A percentile compares a stretch with the other conserved stretches of the same genome.
phyloP scores from a whole-genome alignment of 2,797 vertebrate genomes.

The Myotis planiceps region DNA sequence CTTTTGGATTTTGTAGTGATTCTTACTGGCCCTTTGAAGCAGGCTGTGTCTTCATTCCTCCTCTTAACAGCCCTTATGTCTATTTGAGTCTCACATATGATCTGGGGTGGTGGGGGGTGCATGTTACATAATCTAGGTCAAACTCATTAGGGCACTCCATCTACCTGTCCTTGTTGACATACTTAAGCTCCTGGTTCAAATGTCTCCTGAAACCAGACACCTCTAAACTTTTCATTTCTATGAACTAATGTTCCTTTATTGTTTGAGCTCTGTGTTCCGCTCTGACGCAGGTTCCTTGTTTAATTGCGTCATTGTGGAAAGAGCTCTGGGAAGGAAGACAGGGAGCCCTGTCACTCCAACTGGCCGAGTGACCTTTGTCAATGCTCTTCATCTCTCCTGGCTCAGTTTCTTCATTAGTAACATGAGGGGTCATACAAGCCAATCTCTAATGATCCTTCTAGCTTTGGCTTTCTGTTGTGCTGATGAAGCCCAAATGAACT shows the following conservation, averaged over 20 bases:
- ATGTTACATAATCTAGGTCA: neutral
- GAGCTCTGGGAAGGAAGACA: neutral
- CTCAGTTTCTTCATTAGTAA: neutral
- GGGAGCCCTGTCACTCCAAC: neutral
- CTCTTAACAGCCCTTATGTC: neutral
- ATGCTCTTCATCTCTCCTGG: neutral
- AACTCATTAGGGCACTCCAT: neutral
- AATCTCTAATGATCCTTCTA: neutral
- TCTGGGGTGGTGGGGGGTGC: neutral
- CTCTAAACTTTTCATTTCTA: neutral
- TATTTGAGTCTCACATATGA: neutral
- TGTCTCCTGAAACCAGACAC: neutral
- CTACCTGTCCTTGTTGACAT: neutral
- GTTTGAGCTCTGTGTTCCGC: slow-evolving; percentile 1
- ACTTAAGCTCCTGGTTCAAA: neutral
- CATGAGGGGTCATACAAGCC: neutral
- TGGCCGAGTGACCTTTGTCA: neutral
- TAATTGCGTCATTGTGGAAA: neutral
- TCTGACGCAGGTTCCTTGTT: neutral
- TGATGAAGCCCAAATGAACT: neutral
- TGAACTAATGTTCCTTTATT: neutral
- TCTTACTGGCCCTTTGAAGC: neutral
- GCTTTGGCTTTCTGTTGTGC: neutral
- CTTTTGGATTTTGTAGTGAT: neutral
- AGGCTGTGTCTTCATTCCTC: neutral